Percentiles rank a stretch among this genome's conserved stretches.
phyloP scores from a whole-genome alignment of 2,888 invertebrate species.

The Tribolium freemani region DNA sequence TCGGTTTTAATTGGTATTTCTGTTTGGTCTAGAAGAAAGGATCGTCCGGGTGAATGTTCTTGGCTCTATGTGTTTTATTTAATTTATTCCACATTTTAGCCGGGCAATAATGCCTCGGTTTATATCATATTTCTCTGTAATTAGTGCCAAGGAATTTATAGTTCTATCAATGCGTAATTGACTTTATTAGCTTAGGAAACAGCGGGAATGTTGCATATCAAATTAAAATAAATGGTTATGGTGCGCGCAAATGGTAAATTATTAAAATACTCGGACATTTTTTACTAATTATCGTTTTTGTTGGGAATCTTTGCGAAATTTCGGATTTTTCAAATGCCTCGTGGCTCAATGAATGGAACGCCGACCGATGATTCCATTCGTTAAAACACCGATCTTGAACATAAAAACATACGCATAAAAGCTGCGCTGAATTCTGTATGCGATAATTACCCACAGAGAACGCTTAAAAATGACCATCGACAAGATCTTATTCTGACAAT shows the following conservation, averaged over 20 bases:
- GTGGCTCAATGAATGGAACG: conserved; percentile 32
- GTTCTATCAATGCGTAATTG: conserved; percentile 51
- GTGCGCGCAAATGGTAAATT: conserved; percentile 38
- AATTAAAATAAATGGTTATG: conserved; percentile 40
- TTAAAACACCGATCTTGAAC: conserved; percentile 21
- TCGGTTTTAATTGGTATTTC: neutral
- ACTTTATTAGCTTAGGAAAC: conserved; percentile 53
- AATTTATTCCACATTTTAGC: conserved; percentile 34
- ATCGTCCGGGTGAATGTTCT: conserved; percentile 25
- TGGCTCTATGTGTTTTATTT: conserved; percentile 28
- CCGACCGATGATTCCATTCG: conserved; percentile 31
- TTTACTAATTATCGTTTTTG: conserved; percentile 41
- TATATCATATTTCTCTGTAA: conserved; percentile 49
- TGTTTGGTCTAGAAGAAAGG: neutral
- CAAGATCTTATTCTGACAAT: conserved; percentile 17
- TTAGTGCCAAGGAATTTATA: conserved; percentile 53
- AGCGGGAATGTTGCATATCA: conserved; percentile 50
- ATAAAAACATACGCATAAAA: conserved; percentile 33
- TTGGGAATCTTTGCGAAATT: conserved; percentile 34
- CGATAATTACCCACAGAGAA: conserved; percentile 26
- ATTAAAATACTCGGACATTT: conserved; percentile 32
- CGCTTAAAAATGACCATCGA: conserved; percentile 18
- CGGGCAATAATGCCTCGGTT: conserved; percentile 33
- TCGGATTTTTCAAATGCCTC: conserved; percentile 36
- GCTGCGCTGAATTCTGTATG: conserved; percentile 20